Evolutionary conservation across 2,888 invertebrate species (phyloP).

Genomic region (Aphodius sticticus): DNA sequence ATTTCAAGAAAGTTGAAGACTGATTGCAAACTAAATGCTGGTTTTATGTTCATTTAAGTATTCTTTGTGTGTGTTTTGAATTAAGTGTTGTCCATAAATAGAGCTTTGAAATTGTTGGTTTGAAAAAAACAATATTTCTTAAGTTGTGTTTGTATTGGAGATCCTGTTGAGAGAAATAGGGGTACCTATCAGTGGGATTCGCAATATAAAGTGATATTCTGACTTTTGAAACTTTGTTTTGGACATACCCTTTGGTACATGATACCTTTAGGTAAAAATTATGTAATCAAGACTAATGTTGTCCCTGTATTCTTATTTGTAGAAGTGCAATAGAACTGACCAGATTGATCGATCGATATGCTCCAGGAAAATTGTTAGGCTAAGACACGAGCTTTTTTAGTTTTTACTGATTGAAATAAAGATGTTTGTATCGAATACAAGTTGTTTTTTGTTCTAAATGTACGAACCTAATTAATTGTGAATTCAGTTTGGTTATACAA

Average conservation of each 20-base stretch:
- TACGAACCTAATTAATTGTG: too few species aligned
- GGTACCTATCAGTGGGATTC: not conserved
- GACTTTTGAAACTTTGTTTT: slow-evolving; percentile 10
- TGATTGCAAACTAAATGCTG: not conserved
- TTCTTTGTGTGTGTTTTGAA: not conserved
- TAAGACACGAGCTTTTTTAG: not conserved
- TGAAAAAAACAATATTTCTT: not conserved
- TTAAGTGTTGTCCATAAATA: not conserved
- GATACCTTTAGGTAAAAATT: not conserved
- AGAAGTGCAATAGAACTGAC: not conserved
- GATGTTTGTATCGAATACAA: not conserved
- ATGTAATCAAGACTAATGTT: not conserved
- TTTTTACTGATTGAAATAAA: not conserved
- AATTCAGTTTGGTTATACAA: too few species aligned
- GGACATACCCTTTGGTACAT: not conserved
- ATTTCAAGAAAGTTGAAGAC: not conserved
- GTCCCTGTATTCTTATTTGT: not conserved
- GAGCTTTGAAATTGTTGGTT: not conserved
- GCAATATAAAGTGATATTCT: not conserved
- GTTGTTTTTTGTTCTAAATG: too few species aligned
- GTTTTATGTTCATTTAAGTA: not conserved
- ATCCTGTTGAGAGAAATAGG: not conserved
- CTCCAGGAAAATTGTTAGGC: not conserved
- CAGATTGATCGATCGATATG: slow-evolving; percentile 1
- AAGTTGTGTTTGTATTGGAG: not conserved